Evolutionary conservation across 2,797 vertebrate species (phyloP).

Genomic region (Sphaeramia orbicularis): DNA sequence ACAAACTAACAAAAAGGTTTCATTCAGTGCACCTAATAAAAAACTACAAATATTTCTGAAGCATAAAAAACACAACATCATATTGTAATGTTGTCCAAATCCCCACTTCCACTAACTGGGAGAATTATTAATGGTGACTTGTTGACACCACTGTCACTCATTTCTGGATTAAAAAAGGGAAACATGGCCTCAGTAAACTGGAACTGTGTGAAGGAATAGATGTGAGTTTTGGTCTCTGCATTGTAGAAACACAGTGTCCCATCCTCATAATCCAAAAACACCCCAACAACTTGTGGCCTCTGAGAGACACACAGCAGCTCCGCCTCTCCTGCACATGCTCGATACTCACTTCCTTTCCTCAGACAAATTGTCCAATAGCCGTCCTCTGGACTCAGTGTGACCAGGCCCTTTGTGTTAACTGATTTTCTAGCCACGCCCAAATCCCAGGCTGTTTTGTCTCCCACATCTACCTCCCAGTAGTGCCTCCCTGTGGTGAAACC

Average conservation of each 20-base stretch:
- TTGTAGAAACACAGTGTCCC: slow-evolving; percentile 80
- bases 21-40: neutral
- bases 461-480: slow-evolving; percentile 87
- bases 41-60: neutral
- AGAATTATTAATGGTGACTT: slow-evolving; percentile 70
- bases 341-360: slow-evolving; percentile 73
- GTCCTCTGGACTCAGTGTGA: slow-evolving; percentile 77
- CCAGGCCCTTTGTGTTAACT: slow-evolving; percentile 79
- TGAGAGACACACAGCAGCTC: slow-evolving; percentile 59
- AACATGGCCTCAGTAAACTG: slow-evolving; percentile 72
- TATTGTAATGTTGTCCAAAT: slow-evolving; percentile 70
- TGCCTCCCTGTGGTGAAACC: slow-evolving; percentile 81
- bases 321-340: slow-evolving; percentile 74
- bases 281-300: slow-evolving; percentile 64
- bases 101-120: slow-evolving; percentile 28
- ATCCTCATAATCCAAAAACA: slow-evolving; percentile 79
- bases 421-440: slow-evolving; percentile 84
- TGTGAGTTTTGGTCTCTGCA: slow-evolving; percentile 60
- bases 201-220: slow-evolving; percentile 75
- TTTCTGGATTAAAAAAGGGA: slow-evolving; percentile 82
- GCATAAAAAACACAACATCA: slow-evolving; percentile 38
- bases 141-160: slow-evolving; percentile 68
- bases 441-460: slow-evolving; percentile 84
- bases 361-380: slow-evolving; percentile 81
- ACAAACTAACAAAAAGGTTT: neutral